These are phyloP conservation scores for Phrynocephalus guinanensis DNA, from an alignment of 2,797 vertebrate species.

Conservation along the genomic window DNA sequence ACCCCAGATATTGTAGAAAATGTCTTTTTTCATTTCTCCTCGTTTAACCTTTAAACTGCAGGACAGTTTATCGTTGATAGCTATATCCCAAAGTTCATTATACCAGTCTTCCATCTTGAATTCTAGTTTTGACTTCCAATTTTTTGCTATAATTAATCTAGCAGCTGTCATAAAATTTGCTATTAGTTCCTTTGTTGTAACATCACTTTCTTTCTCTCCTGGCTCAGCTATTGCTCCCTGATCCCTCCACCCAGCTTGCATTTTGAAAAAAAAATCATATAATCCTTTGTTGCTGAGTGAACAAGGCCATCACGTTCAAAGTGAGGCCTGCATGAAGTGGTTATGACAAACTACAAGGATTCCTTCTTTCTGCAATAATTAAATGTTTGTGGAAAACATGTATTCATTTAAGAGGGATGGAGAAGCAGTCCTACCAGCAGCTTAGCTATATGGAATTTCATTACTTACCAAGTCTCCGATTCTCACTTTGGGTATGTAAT, in stretches of 20 bases:
- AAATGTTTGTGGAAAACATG: conserved; percentile 21
- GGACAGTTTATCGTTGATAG: too few relatives aligned
- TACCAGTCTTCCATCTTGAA: too few relatives aligned
- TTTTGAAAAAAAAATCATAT: conserved; percentile 33
- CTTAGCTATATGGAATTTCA: not conserved
- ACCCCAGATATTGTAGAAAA: too few relatives aligned
- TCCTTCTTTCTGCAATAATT: conserved; percentile 48
- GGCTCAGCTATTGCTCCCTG: accelerated
- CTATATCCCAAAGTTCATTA: too few relatives aligned
- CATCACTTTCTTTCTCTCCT: not conserved
- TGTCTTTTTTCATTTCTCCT: too few relatives aligned
- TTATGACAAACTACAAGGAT: conserved; percentile 41
- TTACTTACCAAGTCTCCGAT: not conserved
- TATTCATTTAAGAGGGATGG: not conserved
- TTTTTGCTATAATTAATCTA: too few relatives aligned
- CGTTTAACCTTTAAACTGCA: too few relatives aligned
- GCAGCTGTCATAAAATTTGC: too few relatives aligned
- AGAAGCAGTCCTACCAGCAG: not conserved
- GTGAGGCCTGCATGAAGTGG: not conserved
- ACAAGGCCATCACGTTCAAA: conserved; percentile 38
- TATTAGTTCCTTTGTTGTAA: too few relatives aligned
- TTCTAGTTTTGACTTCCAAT: too few relatives aligned
- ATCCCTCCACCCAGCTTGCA: accelerated
- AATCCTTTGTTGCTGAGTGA: conserved; percentile 59
- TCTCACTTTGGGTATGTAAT: too few relatives aligned